Evolutionary conservation across 2,797 vertebrate species (phyloP).

Genomic region (Euphonia xanthogaster): DNA sequence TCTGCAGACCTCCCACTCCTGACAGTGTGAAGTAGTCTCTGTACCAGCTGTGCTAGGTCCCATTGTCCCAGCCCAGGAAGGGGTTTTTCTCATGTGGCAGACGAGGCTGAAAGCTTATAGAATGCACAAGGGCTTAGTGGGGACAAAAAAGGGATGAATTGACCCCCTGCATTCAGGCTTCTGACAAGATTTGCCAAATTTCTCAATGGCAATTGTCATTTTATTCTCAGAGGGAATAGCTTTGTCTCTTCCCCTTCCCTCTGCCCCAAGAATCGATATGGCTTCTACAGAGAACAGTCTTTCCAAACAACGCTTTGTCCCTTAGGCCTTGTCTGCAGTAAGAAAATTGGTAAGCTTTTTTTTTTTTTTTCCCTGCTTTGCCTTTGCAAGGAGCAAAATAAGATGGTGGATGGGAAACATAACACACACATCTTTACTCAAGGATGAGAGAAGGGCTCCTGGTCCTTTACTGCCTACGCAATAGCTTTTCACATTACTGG

Average conservation of each 20-base stretch:
- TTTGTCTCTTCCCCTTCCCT: slow-evolving; percentile 46
- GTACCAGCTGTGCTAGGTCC: background rate
- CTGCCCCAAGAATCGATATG: slow-evolving; percentile 37
- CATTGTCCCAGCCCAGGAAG: background rate
- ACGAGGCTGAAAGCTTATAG: background rate
- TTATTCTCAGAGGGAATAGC: slow-evolving; percentile 52
- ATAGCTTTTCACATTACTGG: background rate
- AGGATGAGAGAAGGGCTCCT: background rate
- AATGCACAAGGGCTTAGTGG: background rate
- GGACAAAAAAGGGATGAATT: background rate
- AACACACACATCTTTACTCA: background rate
- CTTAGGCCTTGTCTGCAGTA: slow-evolving; percentile 46
- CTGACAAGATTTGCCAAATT: slow-evolving; percentile 34
- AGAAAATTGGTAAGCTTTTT: background rate
- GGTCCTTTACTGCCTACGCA: background rate
- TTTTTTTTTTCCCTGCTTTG: background rate
- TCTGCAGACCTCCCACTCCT: background rate
- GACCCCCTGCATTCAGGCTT: background rate
- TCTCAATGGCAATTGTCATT: slow-evolving; percentile 50
- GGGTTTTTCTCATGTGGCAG: background rate
- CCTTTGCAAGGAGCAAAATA: slow-evolving; percentile 6
- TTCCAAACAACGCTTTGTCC: slow-evolving; percentile 43
- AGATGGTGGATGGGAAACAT: background rate
- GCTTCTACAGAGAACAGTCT: slow-evolving; percentile 52
- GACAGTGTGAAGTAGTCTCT: background rate